A percentile compares a stretch with the other conserved stretches of the same genome.
phyloP scores from a whole-genome alignment of 2,113 vertebrate species.

The Menura novaehollandiae region DNA sequence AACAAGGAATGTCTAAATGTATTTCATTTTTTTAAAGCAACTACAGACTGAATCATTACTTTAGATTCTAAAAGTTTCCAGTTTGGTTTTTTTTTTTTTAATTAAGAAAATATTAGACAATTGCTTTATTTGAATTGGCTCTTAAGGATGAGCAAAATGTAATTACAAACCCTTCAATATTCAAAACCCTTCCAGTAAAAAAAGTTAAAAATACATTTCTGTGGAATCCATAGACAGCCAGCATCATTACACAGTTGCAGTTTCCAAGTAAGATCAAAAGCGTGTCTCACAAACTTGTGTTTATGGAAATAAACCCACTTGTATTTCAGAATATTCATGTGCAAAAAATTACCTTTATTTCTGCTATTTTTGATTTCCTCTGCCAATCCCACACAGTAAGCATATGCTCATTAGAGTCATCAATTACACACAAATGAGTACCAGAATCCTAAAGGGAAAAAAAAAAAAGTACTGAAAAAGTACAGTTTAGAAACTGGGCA shows the following conservation, averaged over 20 bases:
- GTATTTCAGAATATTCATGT: not conserved
- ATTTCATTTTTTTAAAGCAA: not conserved
- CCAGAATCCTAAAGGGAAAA: conserved; percentile 85
- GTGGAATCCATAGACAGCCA: not conserved
- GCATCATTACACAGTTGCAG: not conserved
- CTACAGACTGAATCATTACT: not conserved
- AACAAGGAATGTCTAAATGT: not conserved
- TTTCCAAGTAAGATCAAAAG: not conserved
- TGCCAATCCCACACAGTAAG: conserved; percentile 97
- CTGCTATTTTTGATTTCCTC: conserved; percentile 91
- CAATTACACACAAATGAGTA: conserved; percentile 90
- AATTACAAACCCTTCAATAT: not conserved
- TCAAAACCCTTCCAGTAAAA: not conserved
- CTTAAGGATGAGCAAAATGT: not conserved
- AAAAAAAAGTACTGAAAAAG: not conserved
- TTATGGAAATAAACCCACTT: not conserved
- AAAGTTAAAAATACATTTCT: not conserved
- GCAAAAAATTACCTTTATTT: conserved; percentile 87
- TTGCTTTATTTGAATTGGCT: not conserved
- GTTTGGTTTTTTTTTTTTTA: not conserved
- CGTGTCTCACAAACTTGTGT: not conserved
- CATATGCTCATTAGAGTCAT: conserved; percentile 98
- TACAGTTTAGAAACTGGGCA: not conserved
- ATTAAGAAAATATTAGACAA: not conserved
- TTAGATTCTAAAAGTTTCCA: not conserved